phyloP scores from a whole-genome alignment of 2,888 invertebrate genomes.

The Odontocerum albicorne region DNA sequence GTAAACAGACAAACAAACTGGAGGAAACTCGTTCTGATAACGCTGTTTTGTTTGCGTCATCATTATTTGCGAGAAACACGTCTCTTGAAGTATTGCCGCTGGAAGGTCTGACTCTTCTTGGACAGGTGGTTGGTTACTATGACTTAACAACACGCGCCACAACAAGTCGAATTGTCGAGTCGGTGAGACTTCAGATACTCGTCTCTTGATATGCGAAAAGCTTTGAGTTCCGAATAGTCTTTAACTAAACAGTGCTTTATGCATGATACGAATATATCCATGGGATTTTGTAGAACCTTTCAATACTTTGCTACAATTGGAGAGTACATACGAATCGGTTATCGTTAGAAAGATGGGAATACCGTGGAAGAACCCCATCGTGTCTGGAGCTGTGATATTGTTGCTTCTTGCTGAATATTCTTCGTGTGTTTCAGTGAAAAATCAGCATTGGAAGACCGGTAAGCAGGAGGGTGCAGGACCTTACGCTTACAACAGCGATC shows the following conservation, averaged over 20 bases:
- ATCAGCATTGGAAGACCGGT: slow-evolving; percentile 68
- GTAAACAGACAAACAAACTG: slow-evolving; percentile 25
- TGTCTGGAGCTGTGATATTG: not conserved
- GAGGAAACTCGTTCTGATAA: not conserved
- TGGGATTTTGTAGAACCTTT: too few species aligned
- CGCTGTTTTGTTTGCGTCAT: not conserved
- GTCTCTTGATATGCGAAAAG: not conserved
- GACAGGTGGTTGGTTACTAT: too few species aligned
- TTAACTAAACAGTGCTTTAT: not conserved
- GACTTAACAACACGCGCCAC: too few species aligned
- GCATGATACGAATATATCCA: not conserved
- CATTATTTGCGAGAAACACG: too few species aligned
- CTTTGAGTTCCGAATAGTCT: not conserved
- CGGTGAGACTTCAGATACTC: not conserved
- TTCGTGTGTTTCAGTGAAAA: slow-evolving; percentile 54
- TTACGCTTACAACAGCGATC: slow-evolving; percentile 75
- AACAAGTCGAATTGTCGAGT: too few species aligned
- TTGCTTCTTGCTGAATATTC: not conserved
- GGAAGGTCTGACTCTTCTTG: too few species aligned
- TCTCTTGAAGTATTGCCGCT: too few species aligned
- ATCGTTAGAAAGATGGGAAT: too few species aligned
- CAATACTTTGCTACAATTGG: too few species aligned
- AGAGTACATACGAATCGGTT: too few species aligned
- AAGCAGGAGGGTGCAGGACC: slow-evolving; percentile 67
- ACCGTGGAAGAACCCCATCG: not conserved